These are phyloP conservation scores for Phalloptychus januarius DNA, from an alignment of 2,797 vertebrate genomes.

Conservation along the genomic window DNA sequence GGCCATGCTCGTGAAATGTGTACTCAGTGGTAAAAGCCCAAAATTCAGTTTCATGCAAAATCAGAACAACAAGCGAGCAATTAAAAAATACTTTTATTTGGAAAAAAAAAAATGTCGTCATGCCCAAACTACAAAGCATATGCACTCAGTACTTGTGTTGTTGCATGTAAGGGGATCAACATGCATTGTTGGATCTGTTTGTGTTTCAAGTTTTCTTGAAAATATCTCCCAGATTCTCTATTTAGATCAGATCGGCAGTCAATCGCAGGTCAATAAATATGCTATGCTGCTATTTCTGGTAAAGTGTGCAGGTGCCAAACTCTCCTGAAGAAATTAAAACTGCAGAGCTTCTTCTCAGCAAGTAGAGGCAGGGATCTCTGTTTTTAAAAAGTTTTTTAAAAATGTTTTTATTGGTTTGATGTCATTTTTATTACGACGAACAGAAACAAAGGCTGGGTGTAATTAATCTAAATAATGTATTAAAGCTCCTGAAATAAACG, in stretches of 20 bases:
- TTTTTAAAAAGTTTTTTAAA: no score
- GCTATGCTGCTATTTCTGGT: background rate
- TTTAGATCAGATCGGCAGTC: background rate
- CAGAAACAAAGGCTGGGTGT: no score
- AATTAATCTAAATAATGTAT: no score
- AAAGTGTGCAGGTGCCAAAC: background rate
- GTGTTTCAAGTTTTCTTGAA: background rate
- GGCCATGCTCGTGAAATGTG: background rate
- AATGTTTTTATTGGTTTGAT: no score
- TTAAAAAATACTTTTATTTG: background rate
- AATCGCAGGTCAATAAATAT: background rate
- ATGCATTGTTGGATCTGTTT: background rate
- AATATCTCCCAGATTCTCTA: background rate
- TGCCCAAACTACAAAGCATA: background rate
- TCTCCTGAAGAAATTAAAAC: no score
- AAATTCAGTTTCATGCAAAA: background rate
- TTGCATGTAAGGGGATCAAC: background rate
- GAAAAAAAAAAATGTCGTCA: background rate
- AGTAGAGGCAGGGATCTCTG: no score
- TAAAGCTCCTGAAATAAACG: no score
- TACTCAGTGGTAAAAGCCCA: background rate
- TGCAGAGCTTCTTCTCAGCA: no score
- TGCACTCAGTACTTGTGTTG: background rate
- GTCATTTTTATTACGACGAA: no score
- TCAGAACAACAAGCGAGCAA: background rate